Evolutionary conservation across 2,888 invertebrate genomes (phyloP).

Genomic region (Drosophila nr. perissopoda): DNA sequence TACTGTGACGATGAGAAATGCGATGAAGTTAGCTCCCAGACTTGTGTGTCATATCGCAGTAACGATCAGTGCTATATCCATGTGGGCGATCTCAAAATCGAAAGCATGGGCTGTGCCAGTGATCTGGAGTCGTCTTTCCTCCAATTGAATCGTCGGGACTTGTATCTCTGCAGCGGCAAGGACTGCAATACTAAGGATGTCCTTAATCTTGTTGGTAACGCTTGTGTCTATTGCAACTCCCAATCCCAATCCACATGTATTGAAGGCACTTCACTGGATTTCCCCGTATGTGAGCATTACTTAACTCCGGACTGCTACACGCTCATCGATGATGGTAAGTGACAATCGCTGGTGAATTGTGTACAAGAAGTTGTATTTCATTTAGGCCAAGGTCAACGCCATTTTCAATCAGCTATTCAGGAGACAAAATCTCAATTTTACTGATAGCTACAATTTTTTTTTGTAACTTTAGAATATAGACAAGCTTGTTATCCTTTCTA

Average conservation of each 20-base stretch:
- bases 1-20: slow-evolving; percentile 64
- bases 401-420: neutral
- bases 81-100: slow-evolving; percentile 60
- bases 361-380: no score
- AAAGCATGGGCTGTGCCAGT: slow-evolving; percentile 79
- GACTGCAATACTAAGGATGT: no score
- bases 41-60: slow-evolving; percentile 69
- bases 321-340: slow-evolving; percentile 59
- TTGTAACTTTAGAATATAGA: neutral
- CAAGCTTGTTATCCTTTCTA: neutral
- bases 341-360: neutral
- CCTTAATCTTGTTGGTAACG: no score
- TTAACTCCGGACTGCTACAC: slow-evolving; percentile 68
- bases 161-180: no score
- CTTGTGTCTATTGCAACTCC: slow-evolving; percentile 74
- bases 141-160: no score
- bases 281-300: slow-evolving; percentile 50
- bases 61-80: slow-evolving; percentile 77
- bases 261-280: neutral
- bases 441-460: neutral
- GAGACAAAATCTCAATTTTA: neutral
- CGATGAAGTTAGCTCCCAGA: slow-evolving; percentile 28
- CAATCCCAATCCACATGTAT: slow-evolving; percentile 52
- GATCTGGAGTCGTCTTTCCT: no score
- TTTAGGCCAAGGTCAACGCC: no score